These are phyloP conservation scores for Homalodisca vitripennis DNA, from an alignment of 1,140 invertebrate species.

Conservation along the genomic window DNA sequence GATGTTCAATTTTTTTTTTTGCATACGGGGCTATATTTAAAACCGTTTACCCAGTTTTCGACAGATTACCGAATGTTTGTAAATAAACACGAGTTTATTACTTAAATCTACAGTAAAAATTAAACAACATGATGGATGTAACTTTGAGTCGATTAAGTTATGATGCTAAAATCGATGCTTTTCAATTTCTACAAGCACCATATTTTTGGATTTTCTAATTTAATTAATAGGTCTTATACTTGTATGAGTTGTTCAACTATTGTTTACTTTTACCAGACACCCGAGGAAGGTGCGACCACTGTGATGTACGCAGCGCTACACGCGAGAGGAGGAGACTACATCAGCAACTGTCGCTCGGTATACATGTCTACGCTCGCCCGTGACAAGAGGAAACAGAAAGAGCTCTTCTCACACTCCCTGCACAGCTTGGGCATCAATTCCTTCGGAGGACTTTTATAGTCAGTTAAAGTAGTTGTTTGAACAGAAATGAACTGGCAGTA, in stretches of 20 bases:
- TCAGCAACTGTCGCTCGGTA: background rate
- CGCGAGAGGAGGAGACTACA: background rate
- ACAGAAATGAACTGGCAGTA: too few species aligned
- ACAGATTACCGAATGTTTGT: too few species aligned
- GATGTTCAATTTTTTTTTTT: too few species aligned
- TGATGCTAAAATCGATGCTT: background rate
- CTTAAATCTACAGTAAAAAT: too few species aligned
- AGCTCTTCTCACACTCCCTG: background rate
- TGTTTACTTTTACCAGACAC: conserved; percentile 64
- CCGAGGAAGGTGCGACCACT: conserved; percentile 71
- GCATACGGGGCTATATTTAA: too few species aligned
- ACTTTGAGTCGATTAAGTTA: background rate
- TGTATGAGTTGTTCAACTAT: too few species aligned
- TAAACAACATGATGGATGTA: too few species aligned
- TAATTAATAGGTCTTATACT: too few species aligned
- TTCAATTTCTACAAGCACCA: background rate
- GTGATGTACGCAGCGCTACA: conserved; percentile 45
- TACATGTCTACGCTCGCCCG: background rate
- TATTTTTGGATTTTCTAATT: conserved; percentile 30
- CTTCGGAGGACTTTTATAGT: conserved; percentile 1
- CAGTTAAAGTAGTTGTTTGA: too few species aligned
- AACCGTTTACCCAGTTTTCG: too few species aligned
- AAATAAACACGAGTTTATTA: too few species aligned
- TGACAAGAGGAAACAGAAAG: background rate
- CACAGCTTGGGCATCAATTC: background rate